Percentiles rank a stretch among this genome's conserved stretches.
Conservation (phyloP, 2,888 invertebrate species). For the Cheilosia impressa region DNA sequence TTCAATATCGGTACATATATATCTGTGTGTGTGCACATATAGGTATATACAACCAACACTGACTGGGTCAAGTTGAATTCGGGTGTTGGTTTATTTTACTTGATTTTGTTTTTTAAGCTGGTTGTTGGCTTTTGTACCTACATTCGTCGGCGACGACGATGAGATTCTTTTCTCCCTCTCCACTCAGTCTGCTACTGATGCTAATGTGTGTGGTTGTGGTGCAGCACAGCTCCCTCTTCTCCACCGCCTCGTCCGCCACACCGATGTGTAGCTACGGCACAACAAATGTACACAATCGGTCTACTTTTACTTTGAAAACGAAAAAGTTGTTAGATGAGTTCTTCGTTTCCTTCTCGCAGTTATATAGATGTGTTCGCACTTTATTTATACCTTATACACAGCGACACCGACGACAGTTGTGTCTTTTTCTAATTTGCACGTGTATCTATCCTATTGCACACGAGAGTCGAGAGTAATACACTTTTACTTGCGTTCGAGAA, state of each 20-base stretch:
- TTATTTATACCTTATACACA: conserved; percentile 20
- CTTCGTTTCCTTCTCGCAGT: neutral
- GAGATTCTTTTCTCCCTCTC: conserved; percentile 25
- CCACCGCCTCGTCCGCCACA: neutral
- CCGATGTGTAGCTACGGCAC: neutral
- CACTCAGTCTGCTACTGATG: neutral
- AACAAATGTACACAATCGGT: conserved; percentile 18
- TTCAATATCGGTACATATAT: conserved; percentile 7
- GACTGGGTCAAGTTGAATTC: conserved; percentile 75
- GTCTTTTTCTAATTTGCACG: conserved; percentile 51
- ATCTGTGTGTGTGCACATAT: conserved; percentile 16
- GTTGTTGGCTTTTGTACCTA: conserved; percentile 54
- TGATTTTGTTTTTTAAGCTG: conserved; percentile 37
- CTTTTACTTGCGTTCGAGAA: conserved; percentile 70
- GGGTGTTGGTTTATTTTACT: conserved; percentile 68
- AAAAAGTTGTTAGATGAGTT: conserved; percentile 52
- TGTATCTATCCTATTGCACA: conserved; percentile 38
- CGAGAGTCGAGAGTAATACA: conserved; percentile 41
- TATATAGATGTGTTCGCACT: neutral
- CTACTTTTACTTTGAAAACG: conserved; percentile 35
- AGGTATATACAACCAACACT: conserved; percentile 30
- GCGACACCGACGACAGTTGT: neutral
- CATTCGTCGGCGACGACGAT: conserved; percentile 19
- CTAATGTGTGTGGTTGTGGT: neutral
- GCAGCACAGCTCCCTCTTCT: conserved; percentile 14